Evolutionary conservation across 2,797 vertebrate species (phyloP), one percentile per base, ranked within the genome.

Genomic region (Pelochelys cantorii): DNA sequence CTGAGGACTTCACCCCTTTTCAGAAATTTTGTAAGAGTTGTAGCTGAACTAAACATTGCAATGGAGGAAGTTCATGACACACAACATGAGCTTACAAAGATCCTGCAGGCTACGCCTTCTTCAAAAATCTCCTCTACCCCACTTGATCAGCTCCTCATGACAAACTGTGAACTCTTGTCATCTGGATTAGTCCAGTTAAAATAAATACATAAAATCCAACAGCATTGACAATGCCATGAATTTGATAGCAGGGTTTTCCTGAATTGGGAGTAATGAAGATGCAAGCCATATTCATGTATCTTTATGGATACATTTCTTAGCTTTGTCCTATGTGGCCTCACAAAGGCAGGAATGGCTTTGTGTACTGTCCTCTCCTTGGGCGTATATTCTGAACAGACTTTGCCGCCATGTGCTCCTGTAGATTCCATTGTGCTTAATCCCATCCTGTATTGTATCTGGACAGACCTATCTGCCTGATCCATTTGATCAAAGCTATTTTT

Each of bases 401-500:
- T 52, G 27, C 74, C 29, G 14, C 42, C 42, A 52, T 13, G 42
- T 52, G 42, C 74, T 52, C 22, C 25, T 75, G 42, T 48, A 48
- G 37, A 75, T 23, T 27, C 42, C 22, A 48, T 75, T 25, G 25
- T 52, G 14, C 42, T 52, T 77, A 52, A 11, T 52, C 42, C 42
- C 48, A 52, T 14, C 48, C 74, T 77, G 25, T 29, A 52, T 9
- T 52, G 34, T 74, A 42, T 48, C 84, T 91, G 92, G 79, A 86
- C 87, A 83, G 68, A 48, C 91, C 84, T 3, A 0, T 53, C 85
- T 92, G 89, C 83, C 92, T 93, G 83, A 81, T 79, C 87, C 90
- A 86, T 75, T 87, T 93, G 87, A 56, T 92, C 94, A 95, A 90
- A 95, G 14, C 55, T 87, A 55, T 79, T 65, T 34, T 80, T 59